Conservation (phyloP, 2,888 invertebrate species). For the Ommatoiulus sabulosus region DNA sequence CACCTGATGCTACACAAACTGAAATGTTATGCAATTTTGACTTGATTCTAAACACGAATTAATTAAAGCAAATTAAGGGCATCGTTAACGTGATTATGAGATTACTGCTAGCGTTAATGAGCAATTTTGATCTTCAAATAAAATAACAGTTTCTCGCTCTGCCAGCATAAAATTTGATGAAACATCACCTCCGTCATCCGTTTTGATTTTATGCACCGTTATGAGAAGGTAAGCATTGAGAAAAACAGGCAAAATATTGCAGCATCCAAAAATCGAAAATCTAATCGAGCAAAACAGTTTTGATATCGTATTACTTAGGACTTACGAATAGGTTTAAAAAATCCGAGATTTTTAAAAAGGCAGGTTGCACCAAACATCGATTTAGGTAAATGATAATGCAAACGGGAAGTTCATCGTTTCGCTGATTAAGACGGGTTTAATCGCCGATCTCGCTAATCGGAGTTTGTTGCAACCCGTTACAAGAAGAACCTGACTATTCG, state of each 20-base stretch:
- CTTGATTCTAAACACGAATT: too few relatives aligned
- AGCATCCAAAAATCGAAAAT: neutral
- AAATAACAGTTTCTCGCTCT: neutral
- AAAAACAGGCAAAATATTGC: neutral
- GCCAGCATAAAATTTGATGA: neutral
- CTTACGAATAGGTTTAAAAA: conserved; percentile 29
- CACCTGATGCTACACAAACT: too few relatives aligned
- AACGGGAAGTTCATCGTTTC: neutral
- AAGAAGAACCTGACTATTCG: conserved; percentile 1
- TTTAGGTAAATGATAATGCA: neutral
- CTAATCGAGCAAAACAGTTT: neutral
- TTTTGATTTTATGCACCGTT: neutral
- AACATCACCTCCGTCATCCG: neutral
- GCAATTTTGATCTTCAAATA: too few relatives aligned
- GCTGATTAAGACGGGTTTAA: neutral
- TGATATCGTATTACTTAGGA: conserved; percentile 47
- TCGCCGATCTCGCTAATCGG: neutral
- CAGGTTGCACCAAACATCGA: neutral
- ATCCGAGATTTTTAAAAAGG: neutral
- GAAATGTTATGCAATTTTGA: too few relatives aligned
- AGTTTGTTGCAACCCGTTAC: neutral
- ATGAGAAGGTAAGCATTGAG: neutral
- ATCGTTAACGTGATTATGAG: too few relatives aligned
- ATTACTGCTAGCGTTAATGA: too few relatives aligned
- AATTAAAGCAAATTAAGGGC: too few relatives aligned